Evolutionary conservation across 2,888 invertebrate genomes (phyloP).

Genomic region (Acrocyrtus sp.): DNA sequence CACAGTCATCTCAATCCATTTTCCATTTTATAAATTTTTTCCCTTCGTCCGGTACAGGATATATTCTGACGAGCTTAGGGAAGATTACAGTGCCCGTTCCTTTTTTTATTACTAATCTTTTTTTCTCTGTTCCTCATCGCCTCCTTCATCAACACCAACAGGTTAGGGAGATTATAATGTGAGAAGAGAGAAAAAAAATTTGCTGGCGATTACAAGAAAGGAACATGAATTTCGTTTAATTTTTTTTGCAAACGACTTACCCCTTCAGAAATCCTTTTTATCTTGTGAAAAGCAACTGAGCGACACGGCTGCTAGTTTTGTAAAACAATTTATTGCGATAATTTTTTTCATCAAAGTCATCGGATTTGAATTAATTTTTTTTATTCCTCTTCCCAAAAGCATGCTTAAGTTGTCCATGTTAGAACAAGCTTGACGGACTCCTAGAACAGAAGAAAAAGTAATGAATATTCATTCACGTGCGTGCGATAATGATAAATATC

Average conservation of each 20-base stretch:
- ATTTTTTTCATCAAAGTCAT: neutral
- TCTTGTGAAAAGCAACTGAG: neutral
- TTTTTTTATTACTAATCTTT: slow-evolving; percentile 5
- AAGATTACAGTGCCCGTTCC: slow-evolving; percentile 24
- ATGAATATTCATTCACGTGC: neutral
- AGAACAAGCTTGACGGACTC: slow-evolving; percentile 13
- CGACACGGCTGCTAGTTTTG: neutral
- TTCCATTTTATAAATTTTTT: neutral
- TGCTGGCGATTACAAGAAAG: slow-evolving; percentile 37
- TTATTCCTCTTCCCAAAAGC: too few relatives aligned
- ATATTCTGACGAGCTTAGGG: slow-evolving; percentile 4
- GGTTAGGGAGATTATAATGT: neutral
- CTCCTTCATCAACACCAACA: neutral
- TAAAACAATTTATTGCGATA: neutral
- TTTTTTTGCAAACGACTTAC: neutral
- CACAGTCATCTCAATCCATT: neutral
- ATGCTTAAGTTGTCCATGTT: slow-evolving; percentile 24
- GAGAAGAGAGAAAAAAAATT: slow-evolving; percentile 14
- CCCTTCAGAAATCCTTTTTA: neutral
- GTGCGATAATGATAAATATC: neutral
- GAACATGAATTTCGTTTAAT: neutral
- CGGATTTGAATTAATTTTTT: neutral
- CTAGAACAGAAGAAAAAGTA: slow-evolving; percentile 1
- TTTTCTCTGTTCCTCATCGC: neutral
- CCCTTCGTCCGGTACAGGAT: neutral